These are phyloP conservation scores for Cacoxenus indagator DNA, from an alignment of 2,888 invertebrate species.

Conservation along the genomic window DNA sequence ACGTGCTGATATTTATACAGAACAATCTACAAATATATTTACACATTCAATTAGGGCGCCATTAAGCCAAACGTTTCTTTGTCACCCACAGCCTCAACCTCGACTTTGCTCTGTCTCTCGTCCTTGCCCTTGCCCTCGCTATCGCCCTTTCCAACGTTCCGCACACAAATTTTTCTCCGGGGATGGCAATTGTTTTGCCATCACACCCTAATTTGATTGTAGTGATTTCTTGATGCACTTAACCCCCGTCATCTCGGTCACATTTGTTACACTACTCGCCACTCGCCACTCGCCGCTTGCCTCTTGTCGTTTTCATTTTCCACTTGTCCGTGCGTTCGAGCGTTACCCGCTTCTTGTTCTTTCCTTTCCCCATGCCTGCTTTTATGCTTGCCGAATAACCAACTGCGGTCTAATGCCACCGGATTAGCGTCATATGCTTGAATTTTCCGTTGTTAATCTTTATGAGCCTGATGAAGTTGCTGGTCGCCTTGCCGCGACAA, in stretches of 20 bases:
- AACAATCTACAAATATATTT: constrained; percentile 67
- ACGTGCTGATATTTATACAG: constrained; percentile 54
- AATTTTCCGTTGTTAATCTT: constrained; percentile 67
- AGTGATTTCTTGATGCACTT: constrained; percentile 70
- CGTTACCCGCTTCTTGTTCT: constrained; percentile 35
- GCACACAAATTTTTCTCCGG: constrained; percentile 64
- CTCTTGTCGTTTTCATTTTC: background rate
- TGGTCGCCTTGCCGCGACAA: constrained; percentile 30
- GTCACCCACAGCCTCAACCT: constrained; percentile 36
- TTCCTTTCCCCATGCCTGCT: constrained; percentile 42
- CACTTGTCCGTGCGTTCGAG: constrained; percentile 51
- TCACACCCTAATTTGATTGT: constrained; percentile 72
- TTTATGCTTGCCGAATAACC: constrained; percentile 40
- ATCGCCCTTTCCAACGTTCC: constrained; percentile 41
- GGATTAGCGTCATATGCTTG: constrained; percentile 69
- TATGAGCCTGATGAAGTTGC: constrained; percentile 52
- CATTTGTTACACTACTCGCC: constrained; percentile 58
- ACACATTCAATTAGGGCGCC: constrained; percentile 69
- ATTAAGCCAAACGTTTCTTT: constrained; percentile 53
- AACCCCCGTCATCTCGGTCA: constrained; percentile 51
- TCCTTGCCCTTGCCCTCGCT: background rate
- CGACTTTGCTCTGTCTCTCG: background rate
- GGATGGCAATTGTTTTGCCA: constrained; percentile 70
- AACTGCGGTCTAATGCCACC: constrained; percentile 62
- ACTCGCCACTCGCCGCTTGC: background rate